Evolutionary conservation across 23 tunicate species (phyloP), one percentile per base, ranked within the genome.

Genomic region (Halocynthia aurantium): DNA sequence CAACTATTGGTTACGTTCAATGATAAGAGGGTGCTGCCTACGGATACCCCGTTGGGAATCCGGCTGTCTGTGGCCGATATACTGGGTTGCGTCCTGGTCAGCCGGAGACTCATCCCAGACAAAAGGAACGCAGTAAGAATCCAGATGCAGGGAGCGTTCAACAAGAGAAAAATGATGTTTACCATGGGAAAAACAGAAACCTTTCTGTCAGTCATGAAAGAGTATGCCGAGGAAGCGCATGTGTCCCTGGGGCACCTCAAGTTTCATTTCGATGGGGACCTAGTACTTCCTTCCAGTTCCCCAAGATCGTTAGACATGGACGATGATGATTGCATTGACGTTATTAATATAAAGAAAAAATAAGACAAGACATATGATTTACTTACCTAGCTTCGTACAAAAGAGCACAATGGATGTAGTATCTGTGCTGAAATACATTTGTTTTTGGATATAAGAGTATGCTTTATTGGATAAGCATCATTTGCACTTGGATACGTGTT

Each of bases 231-330:
- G 0, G 20, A 74, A n/a, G 56, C 55, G 18, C 55, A 56, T 4
- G 56, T 64, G 18, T 22, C 55, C 10, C 8, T 74, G 10, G n/a
- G 22, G 64, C 31, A 53, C 9, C 22, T 74, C 0, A 40, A 55
- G 62, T 74, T 74, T 49, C 19, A 21, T 22, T 74, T 74, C 31
- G 78, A 74, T 74, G 78, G 78, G 10, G 78, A 74, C 8, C 19
- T 54, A 20, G 20, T 74, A 50, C 10, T 53, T 8, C 56, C 69
- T 54, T 15, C 50, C 13, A 53, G 60, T 15, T 54, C 78, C 8
- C 78, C 78, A 31, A 74, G 56, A 54, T 74, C 78, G 20, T 64
- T 74, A 13, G 78, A 74, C 62, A 53, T 74, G 50, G 78, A 74
- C 13, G 56, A 74, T 52, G 78, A 64, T 22, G 78, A 74, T 49